Percentiles rank a stretch among this genome's conserved stretches.
Evolutionary conservation across 2,113 vertebrate species (phyloP).

Genomic region (Lophius piscatorius): DNA sequence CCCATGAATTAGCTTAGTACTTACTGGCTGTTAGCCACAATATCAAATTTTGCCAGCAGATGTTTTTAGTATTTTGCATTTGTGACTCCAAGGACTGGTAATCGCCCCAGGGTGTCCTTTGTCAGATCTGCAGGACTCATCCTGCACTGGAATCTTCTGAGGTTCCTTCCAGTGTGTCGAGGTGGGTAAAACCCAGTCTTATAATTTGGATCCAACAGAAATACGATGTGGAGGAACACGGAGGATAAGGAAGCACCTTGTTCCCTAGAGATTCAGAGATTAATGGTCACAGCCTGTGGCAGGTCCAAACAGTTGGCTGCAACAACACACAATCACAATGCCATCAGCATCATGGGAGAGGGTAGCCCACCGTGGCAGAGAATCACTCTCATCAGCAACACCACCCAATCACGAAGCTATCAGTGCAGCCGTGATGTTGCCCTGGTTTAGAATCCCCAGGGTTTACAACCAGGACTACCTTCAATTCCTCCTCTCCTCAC

Average conservation of each 20-base stretch:
- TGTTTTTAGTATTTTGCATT: conserved; percentile 40
- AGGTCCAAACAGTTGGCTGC: conserved; percentile 48
- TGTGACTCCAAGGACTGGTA: conserved; percentile 16
- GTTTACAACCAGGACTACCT: conserved; percentile 35
- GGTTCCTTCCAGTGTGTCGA: conserved; percentile 39
- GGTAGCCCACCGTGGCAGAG: conserved; percentile 65
- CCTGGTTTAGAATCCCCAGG: conserved; percentile 48
- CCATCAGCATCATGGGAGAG: conserved; percentile 63
- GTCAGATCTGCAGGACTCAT: conserved; percentile 32
- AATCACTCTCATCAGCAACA: conserved; percentile 72
- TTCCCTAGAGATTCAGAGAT: conserved; percentile 57
- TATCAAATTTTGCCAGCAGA: conserved; percentile 16
- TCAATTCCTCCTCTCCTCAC: conserved; percentile 27
- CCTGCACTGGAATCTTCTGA: conserved; percentile 13
- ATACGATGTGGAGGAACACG: conserved; percentile 43
- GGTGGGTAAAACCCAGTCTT: conserved; percentile 42
- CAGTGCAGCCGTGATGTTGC: conserved; percentile 52
- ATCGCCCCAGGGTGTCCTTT: conserved; percentile 36
- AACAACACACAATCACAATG: conserved; percentile 64
- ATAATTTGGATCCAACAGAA: conserved; percentile 59
- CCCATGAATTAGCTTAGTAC: conserved; percentile 37
- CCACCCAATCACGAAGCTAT: conserved; percentile 77
- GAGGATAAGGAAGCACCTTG: conserved; percentile 68
- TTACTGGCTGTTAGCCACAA: conserved; percentile 9
- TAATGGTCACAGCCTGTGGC: conserved; percentile 58